Base-by-base conservation (phyloP, 2,888 invertebrate genomes). In the Platerodrilus igneus region DNA sequence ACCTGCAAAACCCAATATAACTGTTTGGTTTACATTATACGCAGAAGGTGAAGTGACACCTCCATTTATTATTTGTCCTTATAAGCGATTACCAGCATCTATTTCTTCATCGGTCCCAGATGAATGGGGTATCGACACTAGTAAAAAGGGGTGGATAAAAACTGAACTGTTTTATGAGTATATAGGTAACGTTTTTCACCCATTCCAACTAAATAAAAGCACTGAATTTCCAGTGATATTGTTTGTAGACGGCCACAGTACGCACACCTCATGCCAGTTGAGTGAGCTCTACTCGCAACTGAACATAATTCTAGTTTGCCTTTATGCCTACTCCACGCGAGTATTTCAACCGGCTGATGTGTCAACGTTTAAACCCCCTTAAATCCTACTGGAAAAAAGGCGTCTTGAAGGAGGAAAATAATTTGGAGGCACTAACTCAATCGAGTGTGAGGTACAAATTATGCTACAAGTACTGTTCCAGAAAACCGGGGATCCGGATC, bases 131-230 rank as follows among this genome's bases (percentile, higher is more conserved):
- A 50, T 66, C 10, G 64, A 63, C 1, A 38, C 52, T 8, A 59
- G 57, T 18, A 61, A 64, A 3, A 61, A 54, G 38, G 68, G 67
- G 2, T 67, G 66, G 65, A 68, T 67, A 66, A 65, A 58, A 14
- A 29, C 57, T 1, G 63, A 64, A 25, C 17, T 63, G 7, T 68
- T 68, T 44, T 58, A 53, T 43, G 62, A 65, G 31, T 68, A 65
- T 35, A 60, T 65, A 9, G 37, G 32, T 13, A 49, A 49, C 28
- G 35, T 52, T 20, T 67, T 46, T 34, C 62, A 14, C 63, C 63
- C 45, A 51, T 66, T 31, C 61, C 41, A 64, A 40, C 54, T 55
- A 5, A 50, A 48, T 38, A 36, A 46, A 14, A 42, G 45, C 2
- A 43, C 48, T 35, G 37, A 29, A 39, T 58, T 63, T 35, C 63